A percentile compares a stretch with the other conserved stretches of the same genome.
phyloP scores from a whole-genome alignment of 2,797 vertebrate genomes.

The Manis pentadactyla region DNA sequence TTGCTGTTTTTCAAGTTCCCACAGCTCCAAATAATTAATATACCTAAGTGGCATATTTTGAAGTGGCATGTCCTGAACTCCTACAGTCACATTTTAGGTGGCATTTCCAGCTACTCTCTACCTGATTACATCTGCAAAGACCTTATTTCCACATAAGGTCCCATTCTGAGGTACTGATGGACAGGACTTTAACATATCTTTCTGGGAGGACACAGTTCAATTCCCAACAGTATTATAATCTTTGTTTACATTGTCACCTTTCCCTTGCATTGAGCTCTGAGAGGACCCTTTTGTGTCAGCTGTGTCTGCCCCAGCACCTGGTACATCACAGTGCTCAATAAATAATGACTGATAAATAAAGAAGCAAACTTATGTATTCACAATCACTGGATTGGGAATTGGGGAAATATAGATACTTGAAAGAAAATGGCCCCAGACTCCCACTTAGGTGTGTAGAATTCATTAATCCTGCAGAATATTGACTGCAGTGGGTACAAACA shows the following conservation, averaged over 20 bases:
- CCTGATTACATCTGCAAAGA: neutral
- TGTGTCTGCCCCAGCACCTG: neutral
- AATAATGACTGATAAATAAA: conserved; percentile 13
- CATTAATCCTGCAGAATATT: neutral
- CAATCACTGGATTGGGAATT: neutral
- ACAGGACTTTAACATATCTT: neutral
- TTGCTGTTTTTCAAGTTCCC: neutral
- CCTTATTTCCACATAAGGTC: neutral
- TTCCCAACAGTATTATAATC: neutral
- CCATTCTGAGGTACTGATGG: neutral
- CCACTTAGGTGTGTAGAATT: neutral
- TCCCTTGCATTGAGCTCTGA: neutral
- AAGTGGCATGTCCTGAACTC: neutral
- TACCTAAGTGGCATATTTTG: neutral
- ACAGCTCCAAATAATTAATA: neutral
- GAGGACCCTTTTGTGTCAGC: neutral
- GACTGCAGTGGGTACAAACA: neutral
- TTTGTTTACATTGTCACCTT: neutral
- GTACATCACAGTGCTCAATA: neutral
- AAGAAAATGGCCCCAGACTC: neutral
- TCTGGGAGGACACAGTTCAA: neutral
- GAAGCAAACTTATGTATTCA: neutral
- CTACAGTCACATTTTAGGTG: neutral
- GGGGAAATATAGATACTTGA: neutral
- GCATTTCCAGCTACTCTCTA: too few species aligned